Evolutionary conservation across 2,888 invertebrate species (phyloP), one percentile per base, ranked within the genome.

Genomic region (Dasypolia templi): DNA sequence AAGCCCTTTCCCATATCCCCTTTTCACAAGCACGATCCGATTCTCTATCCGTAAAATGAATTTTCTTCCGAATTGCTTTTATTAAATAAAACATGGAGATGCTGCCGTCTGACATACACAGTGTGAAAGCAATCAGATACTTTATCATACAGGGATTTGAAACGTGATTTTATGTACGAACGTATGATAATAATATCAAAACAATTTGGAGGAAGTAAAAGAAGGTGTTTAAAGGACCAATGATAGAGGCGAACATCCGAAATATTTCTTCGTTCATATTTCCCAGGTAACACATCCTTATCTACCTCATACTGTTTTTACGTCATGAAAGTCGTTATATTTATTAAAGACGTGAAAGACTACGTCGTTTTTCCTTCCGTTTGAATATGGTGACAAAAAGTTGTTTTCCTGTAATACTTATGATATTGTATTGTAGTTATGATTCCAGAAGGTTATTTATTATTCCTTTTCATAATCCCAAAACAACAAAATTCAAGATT

Each of bases 71-170:
- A 59, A 19, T 46, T 53, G 39, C 63, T 71, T 58, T 63, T 70
- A 70, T 58, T 63, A 64, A 71, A 77, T 77, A 77, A 64, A 77
- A 71, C 58, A 77, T 70, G 44, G 14, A 29, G 22, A 56, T n/a
- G 32, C 44, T 77, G 46, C 9, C 44, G 51, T 32, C 56, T 46
- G 51, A 77, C 44, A 63, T 44, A 56, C 26, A 29, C 9, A 44
- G 55, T 19, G 46, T 55, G 32, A 55, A 69, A 59, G 26, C 51
- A 77, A 76, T 71, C 63, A 63, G 39, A 53, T 71, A 46, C 29
- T 67, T 44, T 51, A 49, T 22, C 26, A 29, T 68, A 46, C 29
- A 59, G 35, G 49, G 29, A 63, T 77, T 39, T 53, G 51, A 78
- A 72, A 53, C 44, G 71, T 44, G 71, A 44, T 59, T 53, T 51